Evolutionary conservation across 2,797 vertebrate species (phyloP).

Genomic region (Amniataba percoides): DNA sequence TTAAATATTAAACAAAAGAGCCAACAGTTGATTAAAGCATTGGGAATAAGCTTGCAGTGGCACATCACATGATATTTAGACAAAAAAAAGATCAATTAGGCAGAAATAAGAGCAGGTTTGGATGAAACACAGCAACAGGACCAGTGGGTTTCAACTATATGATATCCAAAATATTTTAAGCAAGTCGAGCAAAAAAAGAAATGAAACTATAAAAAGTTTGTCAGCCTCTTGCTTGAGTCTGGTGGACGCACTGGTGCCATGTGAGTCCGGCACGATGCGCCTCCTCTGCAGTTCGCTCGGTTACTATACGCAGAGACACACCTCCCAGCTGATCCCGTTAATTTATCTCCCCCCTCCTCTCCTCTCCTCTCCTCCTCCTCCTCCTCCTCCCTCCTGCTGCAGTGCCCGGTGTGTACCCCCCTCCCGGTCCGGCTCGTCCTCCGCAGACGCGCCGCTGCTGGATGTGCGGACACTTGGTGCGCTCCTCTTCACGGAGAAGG

Average conservation of each 20-base stretch:
- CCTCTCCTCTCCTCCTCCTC: constrained; percentile 15
- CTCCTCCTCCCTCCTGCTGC: constrained; percentile 8
- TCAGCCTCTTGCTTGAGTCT: not conserved
- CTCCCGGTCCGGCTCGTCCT: constrained; percentile 47
- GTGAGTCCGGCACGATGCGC: constrained; percentile 54
- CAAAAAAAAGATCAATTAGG: not conserved
- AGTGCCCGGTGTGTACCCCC: constrained; percentile 47
- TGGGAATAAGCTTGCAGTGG: too few species aligned
- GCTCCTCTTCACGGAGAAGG: constrained; percentile 55
- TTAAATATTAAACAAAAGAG: too few species aligned
- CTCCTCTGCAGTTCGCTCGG: constrained; percentile 55
- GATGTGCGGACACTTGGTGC: constrained; percentile 76
- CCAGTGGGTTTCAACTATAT: too few species aligned
- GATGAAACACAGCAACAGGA: not conserved
- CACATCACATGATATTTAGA: too few species aligned
- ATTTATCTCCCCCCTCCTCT: constrained; percentile 25
- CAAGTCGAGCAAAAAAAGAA: not conserved
- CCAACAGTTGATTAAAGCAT: not conserved
- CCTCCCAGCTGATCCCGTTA: constrained; percentile 69
- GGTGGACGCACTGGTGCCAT: constrained; percentile 11
- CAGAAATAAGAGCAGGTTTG: not conserved
- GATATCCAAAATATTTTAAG: not conserved
- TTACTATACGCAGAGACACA: constrained; percentile 65
- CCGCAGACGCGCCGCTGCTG: constrained; percentile 55
- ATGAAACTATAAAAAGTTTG: not conserved